Evolutionary conservation across 2,797 vertebrate species (phyloP), one percentile per base, ranked within the genome.

Genomic region (Hipposideros larvatus): DNA sequence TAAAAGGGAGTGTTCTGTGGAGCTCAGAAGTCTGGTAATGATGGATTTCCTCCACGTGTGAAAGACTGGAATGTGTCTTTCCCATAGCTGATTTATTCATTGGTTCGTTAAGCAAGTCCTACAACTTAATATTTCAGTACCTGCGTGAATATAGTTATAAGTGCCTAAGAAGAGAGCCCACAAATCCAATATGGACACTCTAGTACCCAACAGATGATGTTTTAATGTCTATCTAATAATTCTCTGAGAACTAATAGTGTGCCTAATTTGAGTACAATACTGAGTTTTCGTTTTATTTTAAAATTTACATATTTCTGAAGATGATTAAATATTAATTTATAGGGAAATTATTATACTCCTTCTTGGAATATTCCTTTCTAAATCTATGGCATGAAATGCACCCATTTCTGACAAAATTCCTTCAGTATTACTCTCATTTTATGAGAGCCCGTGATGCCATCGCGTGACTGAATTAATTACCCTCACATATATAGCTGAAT

Each of bases 101-200:
- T 71, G 70, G 66, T 92, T 88, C 95, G 85, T 48, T 91, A 84
- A 43, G 71, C 59, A 92, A 86, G 43, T 73, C 66, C 24, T 59
- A 7, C 26, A 80, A 75, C 68, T 77, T 77, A 94, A 14, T 63
- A 48, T 57, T 61, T 55, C 4, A 82, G 24, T 68, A 55, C 28
- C 34, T 65, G n/a, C n/a, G 86, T 68, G 46, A 92, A 84, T 68
- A 74, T 15, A 48, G 43, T 57, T 94, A 61, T 70, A 86, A 71
- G 83, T 68, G 83, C 37, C 28, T 65, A 75, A 70, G 5, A 16
- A 22, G 31, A 65, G 3, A 63, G 21, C 2, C 22, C 22, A 71
- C 70, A 77, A 46, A 66, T 85, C 21, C 90, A 55, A 74, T 34
- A 51, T n/a, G 46, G 46, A 70, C 53, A 68, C 3, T 7, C 28